Base-by-base conservation (phyloP, 1,140 invertebrate genomes). In the Chrysomallon squamiferum region DNA sequence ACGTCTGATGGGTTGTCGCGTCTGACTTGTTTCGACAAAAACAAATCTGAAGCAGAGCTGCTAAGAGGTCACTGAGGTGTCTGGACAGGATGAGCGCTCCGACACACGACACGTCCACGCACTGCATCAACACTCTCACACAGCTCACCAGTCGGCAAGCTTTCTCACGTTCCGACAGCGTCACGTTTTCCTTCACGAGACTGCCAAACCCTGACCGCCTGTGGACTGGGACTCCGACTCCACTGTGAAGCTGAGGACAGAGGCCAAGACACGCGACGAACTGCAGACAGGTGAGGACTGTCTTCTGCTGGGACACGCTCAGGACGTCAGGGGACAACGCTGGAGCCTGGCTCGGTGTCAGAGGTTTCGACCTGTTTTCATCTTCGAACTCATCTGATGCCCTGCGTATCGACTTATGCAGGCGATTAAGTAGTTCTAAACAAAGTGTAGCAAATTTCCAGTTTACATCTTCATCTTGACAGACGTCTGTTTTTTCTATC, bases 201-300 rank as follows among this genome's bases (percentile, higher is more conserved):
- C 25, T 27, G 9, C 50, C 25, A 13, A 54, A 54, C 29, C 50
- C 50, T n/a, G 50, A 54, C 57, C 83, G 68, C 59, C 71, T 71
- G 35, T 81, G 73, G n/a, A 81, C 30, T 27, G 87, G 86, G 59
- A 90, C 82, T 6, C 91, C 91, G 58, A 93, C 77, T 3, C 90
- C 90, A 45, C 89, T 88, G 64, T 90, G 79, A n/a, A 93, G 76
- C 76, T 89, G 89, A 45, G 88, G 88, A 56, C 88, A 82, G 43
- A 93, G 87, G 65, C 91, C 92, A 52, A 92, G 81, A 30, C 87
- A 88, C 9, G 88, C 83, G 60, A 90, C 76, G 66, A 91, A 84
- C 82, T 92, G 88, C 43, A 91, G 65, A 45, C 76, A 74, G 35
- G 78, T 80, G 29, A 74, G 65, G n/a, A 87, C 58, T 9, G 68